Base-by-base conservation (phyloP, 1,140 invertebrate species). In the Drosophila sp. region DNA sequence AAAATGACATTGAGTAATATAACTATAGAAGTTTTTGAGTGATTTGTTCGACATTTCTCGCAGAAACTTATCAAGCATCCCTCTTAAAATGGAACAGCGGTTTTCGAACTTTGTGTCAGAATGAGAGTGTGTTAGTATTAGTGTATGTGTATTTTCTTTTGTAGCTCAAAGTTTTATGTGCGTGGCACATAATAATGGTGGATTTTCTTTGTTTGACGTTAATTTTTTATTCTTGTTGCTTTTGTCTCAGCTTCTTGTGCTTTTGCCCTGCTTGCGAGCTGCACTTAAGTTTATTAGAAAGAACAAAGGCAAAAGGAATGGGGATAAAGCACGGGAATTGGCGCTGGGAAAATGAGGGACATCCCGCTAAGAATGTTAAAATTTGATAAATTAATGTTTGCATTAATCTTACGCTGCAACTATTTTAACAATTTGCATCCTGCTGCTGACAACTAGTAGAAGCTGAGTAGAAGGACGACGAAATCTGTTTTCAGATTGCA, bases 181-280 rank as follows among this genome's bases (percentile, higher is more conserved):
- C 73, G 76, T 89, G 86, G 80, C 86, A 89, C 86, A 89, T 89
- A 90, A 89, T 89, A 90, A 89, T 89, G 86, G 86, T 79, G 86
- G 86, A 89, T 89, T 89, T 82, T 90, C 86, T 87, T 90, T 89
- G 86, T 89, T 90, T 90, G 80, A 90, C 77, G 77, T 90, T 89
- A 83, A 89, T 89, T 89, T 89, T 89, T 89, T 89, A 89, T 89
- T 77, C 69, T 65, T 62, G 67, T 43, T 82, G 76, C 84, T 76
- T 77, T 87, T 86, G 82, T 78, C 83, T 82, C 81, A 63, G 76
- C 59, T 69, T 65, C 79, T 57, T 75, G 69, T 51, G 63, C 77
- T 50, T 51, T 72, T 53, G 21, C 9, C 41, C 43, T 46, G 18
- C 38, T 32, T 14, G 64, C 70, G 80, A 78, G 66, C 77, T 89